These are phyloP conservation scores for Tetranychus urticae DNA, from an alignment of 1,140 invertebrate genomes.

Conservation along the genomic window DNA sequence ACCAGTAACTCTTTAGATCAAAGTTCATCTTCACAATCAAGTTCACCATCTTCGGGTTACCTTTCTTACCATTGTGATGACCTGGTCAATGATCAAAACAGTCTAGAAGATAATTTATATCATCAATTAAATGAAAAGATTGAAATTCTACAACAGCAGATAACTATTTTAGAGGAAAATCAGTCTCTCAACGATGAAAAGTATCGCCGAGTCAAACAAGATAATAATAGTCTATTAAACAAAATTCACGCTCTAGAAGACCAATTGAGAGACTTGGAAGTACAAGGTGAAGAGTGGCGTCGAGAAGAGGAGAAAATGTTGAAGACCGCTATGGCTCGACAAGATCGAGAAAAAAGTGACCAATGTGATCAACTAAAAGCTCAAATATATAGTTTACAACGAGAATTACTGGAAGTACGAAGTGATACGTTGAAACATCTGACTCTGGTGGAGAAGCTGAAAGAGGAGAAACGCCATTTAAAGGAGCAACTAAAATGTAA, in stretches of 20 bases:
- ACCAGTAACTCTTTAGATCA: constrained; percentile 19
- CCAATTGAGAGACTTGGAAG: constrained; percentile 63
- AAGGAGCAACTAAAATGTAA: constrained; percentile 30
- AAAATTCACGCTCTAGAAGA: constrained; percentile 71
- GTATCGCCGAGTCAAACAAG: constrained; percentile 58
- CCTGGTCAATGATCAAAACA: constrained; percentile 62
- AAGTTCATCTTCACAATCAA: constrained; percentile 68
- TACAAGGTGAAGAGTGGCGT: constrained; percentile 54
- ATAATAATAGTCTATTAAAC: constrained; percentile 65
- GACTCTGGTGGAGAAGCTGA: constrained; percentile 29
- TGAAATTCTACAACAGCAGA: constrained; percentile 67
- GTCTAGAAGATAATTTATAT: constrained; percentile 64
- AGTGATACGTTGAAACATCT: constrained; percentile 39
- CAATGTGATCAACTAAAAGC: constrained; percentile 61
- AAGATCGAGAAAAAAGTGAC: constrained; percentile 61
- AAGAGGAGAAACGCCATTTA: constrained; percentile 25
- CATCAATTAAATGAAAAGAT: constrained; percentile 66
- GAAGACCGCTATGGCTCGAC: constrained; percentile 45
- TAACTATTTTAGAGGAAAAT: constrained; percentile 55
- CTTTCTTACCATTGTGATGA: constrained; percentile 32
- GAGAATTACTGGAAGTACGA: constrained; percentile 44
- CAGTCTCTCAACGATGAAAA: constrained; percentile 58
- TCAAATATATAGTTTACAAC: constrained; percentile 45
- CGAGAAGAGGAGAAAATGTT: constrained; percentile 58
- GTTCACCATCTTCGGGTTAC: constrained; percentile 41